Evolutionary conservation across 2,888 invertebrate genomes (phyloP).

Genomic region (Pyrgus malvae): DNA sequence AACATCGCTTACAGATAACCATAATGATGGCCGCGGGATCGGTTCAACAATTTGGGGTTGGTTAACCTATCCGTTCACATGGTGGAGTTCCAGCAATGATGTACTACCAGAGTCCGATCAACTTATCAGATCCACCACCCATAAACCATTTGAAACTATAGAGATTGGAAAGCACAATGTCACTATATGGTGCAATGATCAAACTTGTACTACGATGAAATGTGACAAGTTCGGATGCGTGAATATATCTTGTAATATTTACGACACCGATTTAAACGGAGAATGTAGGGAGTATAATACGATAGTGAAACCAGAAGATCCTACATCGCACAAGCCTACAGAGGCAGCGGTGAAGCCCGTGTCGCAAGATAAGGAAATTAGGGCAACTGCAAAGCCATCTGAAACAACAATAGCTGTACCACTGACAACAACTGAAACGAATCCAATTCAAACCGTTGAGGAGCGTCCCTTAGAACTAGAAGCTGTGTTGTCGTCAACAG

Average conservation of each 20-base stretch:
- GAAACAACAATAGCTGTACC: slow-evolving; percentile 21
- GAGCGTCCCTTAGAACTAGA: slow-evolving; percentile 62
- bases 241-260: slow-evolving; percentile 70
- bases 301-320: slow-evolving; percentile 44
- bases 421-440: slow-evolving; percentile 32
- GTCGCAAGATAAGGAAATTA: slow-evolving; percentile 20
- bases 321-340: slow-evolving; percentile 37
- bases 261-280: slow-evolving; percentile 70
- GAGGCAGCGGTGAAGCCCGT: slow-evolving; percentile 29
- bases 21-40: slow-evolving; percentile 60
- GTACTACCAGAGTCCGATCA: slow-evolving; percentile 44
- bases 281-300: slow-evolving; percentile 67
- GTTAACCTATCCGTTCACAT: slow-evolving; percentile 71
- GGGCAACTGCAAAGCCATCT: slow-evolving; percentile 32
- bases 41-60: slow-evolving; percentile 70
- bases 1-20: slow-evolving; percentile 56
- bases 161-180: slow-evolving; percentile 61
- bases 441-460: slow-evolving; percentile 37
- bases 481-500: slow-evolving; percentile 60
- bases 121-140: slow-evolving; percentile 45
- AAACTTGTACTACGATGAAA: slow-evolving; percentile 72
- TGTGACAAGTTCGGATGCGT: slow-evolving; percentile 62
- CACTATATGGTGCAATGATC: slow-evolving; percentile 73
- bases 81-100: slow-evolving; percentile 57
- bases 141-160: slow-evolving; percentile 43